Conservation (phyloP, 2,113 vertebrate species). For the Climacteris rufus region DNA sequence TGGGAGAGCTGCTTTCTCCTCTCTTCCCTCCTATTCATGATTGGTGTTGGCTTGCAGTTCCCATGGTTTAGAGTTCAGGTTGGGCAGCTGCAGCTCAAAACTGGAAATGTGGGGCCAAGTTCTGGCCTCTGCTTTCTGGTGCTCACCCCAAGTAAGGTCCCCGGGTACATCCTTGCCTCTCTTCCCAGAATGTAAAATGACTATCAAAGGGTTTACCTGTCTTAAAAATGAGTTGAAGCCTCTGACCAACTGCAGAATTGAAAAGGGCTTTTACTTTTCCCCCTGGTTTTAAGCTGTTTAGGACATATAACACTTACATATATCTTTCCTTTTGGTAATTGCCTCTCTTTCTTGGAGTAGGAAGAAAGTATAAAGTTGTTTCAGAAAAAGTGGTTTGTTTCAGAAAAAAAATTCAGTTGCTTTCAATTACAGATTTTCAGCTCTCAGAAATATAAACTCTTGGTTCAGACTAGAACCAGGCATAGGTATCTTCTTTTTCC, state of each 20-base stretch:
- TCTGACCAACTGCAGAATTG: neutral
- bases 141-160: neutral
- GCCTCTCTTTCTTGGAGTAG: neutral
- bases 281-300: neutral
- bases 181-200: neutral
- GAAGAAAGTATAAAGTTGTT: neutral
- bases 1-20: neutral
- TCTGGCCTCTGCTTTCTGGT: neutral
- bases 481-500: neutral
- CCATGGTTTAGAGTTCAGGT: neutral
- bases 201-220: neutral
- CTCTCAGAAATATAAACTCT: neutral
- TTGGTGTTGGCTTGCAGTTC: neutral
- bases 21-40: neutral
- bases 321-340: neutral
- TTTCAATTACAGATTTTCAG: neutral
- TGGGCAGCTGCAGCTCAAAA: neutral
- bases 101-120: neutral
- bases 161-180: neutral
- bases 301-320: fast-evolving
- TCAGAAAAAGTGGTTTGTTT: neutral
- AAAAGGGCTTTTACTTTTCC: neutral
- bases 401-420: neutral
- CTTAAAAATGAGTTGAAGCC: neutral
- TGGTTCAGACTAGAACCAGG: neutral